Evolutionary conservation across 2,888 invertebrate species (phyloP).

Genomic region (Drosophila algonquin): DNA sequence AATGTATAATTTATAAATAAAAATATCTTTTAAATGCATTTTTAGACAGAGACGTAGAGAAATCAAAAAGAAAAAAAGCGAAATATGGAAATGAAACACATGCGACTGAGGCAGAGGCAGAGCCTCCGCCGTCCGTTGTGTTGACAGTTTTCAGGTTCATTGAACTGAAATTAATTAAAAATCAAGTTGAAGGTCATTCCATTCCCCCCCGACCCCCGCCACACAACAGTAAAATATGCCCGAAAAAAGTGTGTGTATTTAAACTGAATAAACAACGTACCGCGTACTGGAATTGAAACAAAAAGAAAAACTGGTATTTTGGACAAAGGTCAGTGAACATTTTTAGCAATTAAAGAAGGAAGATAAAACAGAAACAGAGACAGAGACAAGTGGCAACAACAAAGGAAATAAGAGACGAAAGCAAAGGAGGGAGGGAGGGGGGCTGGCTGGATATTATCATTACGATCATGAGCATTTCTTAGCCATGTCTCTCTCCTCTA

Average conservation of each 20-base stretch:
- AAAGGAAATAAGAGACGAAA: conserved; percentile 28
- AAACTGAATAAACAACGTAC: conserved; percentile 44
- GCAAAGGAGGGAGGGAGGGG: conserved; percentile 8
- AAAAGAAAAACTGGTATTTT: conserved; percentile 59
- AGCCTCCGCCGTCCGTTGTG: conserved; percentile 10
- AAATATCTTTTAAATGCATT: conserved; percentile 38
- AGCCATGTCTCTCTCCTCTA: conserved; percentile 29
- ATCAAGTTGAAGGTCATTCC: conserved; percentile 76
- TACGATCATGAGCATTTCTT: conserved; percentile 61
- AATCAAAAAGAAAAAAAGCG: conserved; percentile 8
- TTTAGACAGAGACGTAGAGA: conserved; percentile 11
- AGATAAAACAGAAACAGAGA: conserved; percentile 18
- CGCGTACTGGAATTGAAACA: conserved; percentile 29
- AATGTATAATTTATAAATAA: conserved; percentile 1
- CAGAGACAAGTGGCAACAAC: conserved; percentile 30
- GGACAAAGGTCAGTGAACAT: conserved; percentile 81
- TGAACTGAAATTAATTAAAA: conserved; percentile 80
- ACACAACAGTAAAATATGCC: conserved; percentile 39
- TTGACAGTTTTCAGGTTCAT: conserved; percentile 75
- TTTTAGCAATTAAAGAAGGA: conserved; percentile 58
- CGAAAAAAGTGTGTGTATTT: conserved; percentile 17
- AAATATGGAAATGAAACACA: conserved; percentile 47
- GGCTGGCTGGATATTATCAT: conserved; percentile 47
- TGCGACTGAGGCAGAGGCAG: conserved; percentile 16
- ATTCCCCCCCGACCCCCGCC: conserved; percentile 6